Conservation (phyloP, 1,140 invertebrate species). For the Rhynchophorus ferrugineus region DNA sequence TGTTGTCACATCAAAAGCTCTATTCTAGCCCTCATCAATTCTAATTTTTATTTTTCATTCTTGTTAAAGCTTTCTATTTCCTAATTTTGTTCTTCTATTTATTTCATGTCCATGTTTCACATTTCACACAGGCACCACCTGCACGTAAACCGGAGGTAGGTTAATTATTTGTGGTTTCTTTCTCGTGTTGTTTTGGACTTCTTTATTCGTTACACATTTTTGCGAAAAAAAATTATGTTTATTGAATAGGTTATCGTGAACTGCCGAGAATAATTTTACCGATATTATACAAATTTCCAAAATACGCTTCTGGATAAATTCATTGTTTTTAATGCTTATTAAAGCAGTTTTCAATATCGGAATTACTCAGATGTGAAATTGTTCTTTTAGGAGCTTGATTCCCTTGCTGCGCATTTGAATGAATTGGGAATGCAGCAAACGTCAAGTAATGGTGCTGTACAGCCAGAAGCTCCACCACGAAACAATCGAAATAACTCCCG, state of each 20-base stretch:
- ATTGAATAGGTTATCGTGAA: too few species aligned
- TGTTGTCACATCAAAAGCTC: too few species aligned
- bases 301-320: too few species aligned
- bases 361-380: too few species aligned
- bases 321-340: too few species aligned
- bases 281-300: too few species aligned
- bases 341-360: too few species aligned
- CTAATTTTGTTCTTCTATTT: conserved; percentile 40
- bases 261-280: too few species aligned
- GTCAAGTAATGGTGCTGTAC: conserved; percentile 31
- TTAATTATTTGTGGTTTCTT: conserved; percentile 23
- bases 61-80: conserved; percentile 30
- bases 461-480: conserved; percentile 51
- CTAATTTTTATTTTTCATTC: background rate
- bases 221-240: too few species aligned
- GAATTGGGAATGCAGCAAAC: conserved; percentile 68
- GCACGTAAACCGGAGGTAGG: conserved; percentile 79
- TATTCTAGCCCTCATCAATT: too few species aligned
- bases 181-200: too few species aligned
- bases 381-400: conserved; percentile 73
- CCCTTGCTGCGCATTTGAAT: conserved; percentile 86
- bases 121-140: conserved; percentile 48
- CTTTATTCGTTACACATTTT: too few species aligned
- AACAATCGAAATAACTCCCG: conserved; percentile 44
- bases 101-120: conserved; percentile 41